phyloP scores from a whole-genome alignment of 2,113 vertebrate genomes.

The Lontra canadensis region DNA sequence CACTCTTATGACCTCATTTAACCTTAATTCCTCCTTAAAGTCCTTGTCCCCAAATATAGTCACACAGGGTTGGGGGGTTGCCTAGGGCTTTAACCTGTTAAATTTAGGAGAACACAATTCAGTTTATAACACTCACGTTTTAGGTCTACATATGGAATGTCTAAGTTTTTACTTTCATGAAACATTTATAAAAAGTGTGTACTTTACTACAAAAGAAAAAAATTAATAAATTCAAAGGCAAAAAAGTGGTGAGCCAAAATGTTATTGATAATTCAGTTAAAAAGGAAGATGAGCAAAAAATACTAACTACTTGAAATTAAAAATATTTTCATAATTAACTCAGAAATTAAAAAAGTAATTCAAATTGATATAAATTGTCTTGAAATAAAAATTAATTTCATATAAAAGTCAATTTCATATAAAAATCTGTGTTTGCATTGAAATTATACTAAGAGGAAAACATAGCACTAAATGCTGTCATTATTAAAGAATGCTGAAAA shows the following conservation, averaged over 20 bases:
- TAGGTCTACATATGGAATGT: not conserved
- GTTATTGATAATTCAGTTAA: not conserved
- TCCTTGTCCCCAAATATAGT: not conserved
- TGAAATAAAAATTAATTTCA: not conserved
- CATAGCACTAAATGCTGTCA: not conserved
- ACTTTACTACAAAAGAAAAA: not conserved
- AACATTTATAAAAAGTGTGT: not conserved
- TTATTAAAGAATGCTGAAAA: not conserved
- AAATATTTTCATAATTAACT: not conserved
- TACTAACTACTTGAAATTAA: not conserved
- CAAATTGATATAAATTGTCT: not conserved
- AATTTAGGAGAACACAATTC: not conserved
- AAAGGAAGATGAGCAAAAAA: not conserved
- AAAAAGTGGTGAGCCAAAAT: not conserved
- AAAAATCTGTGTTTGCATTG: not conserved
- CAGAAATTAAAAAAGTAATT: not conserved
- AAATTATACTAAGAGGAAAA: not conserved
- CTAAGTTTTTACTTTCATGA: not conserved
- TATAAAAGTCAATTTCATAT: not conserved
- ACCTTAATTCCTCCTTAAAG: not conserved
- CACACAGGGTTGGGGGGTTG: too few relatives aligned
- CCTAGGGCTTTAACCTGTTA: not conserved
- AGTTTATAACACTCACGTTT: not conserved
- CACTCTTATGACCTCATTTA: not conserved
- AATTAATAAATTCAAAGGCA: not conserved